These are phyloP conservation scores for Brachyopa scutellaris DNA, from an alignment of 2,888 invertebrate species.

Conservation along the genomic window DNA sequence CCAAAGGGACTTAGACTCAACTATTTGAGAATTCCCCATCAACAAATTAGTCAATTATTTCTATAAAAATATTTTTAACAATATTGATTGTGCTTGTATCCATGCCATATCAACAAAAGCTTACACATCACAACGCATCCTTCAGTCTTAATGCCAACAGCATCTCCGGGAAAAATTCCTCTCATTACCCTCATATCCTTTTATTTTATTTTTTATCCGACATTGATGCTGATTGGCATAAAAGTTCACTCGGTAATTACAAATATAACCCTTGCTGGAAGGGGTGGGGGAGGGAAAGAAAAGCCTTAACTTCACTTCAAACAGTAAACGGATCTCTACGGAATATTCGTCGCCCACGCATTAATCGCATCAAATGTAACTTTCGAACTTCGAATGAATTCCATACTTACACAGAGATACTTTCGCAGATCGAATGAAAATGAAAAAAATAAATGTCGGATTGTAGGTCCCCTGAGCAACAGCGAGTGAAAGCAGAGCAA, in stretches of 20 bases:
- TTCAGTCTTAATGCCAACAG: constrained; percentile 6
- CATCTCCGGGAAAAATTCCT: constrained; percentile 27
- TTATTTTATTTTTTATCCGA: constrained; percentile 39
- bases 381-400: constrained; percentile 51
- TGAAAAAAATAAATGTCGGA: constrained; percentile 36
- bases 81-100: constrained; percentile 12
- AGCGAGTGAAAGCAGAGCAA: neutral
- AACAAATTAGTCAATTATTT: neutral
- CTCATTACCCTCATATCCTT: constrained; percentile 12
- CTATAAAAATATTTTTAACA: neutral
- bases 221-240: constrained; percentile 65
- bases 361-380: constrained; percentile 58
- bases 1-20: no score
- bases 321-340: constrained; percentile 6
- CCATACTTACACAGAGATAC: constrained; percentile 14
- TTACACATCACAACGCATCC: neutral
- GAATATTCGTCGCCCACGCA: constrained; percentile 23
- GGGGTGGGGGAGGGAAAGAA: neutral
- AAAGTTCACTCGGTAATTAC: constrained; percentile 54
- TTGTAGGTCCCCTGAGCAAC: constrained; percentile 42
- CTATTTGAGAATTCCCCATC: neutral
- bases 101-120: neutral
- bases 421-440: constrained; percentile 38
- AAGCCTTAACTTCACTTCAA: constrained; percentile 31
- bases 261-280: constrained; percentile 21